Evolutionary conservation across 1,140 invertebrate genomes (phyloP).

Genomic region (Drosophila gunungcola): DNA sequence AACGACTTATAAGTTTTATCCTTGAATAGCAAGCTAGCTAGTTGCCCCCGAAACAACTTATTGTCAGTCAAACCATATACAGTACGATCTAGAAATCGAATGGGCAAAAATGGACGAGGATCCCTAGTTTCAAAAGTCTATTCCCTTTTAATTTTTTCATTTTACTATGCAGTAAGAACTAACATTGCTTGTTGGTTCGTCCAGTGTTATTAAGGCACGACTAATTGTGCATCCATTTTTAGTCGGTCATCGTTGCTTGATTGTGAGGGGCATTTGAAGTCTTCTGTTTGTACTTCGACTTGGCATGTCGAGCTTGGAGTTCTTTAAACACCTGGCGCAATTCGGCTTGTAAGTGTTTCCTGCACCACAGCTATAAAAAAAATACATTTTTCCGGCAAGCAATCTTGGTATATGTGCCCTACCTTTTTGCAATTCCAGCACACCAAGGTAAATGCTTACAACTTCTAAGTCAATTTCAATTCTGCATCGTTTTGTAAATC

Average conservation of each 20-base stretch:
- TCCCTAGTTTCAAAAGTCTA: no score
- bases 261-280: no score
- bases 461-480: background rate
- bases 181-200: no score
- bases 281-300: no score
- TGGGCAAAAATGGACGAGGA: no score
- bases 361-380: background rate
- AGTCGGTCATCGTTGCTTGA: no score
- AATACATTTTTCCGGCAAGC: background rate
- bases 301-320: background rate
- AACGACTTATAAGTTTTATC: background rate
- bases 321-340: background rate
- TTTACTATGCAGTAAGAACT: no score
- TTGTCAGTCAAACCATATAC: background rate
- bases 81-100: no score
- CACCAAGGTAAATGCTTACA: background rate
- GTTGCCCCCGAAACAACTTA: background rate
- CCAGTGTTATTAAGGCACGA: no score
- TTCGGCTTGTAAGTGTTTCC: background rate
- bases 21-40: no score
- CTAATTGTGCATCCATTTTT: no score
- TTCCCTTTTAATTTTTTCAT: no score
- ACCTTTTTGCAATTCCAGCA: background rate
- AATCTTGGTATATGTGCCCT: background rate
- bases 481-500: background rate